Conservation (phyloP, 2,888 invertebrate genomes). For the Drosophila colorata region DNA sequence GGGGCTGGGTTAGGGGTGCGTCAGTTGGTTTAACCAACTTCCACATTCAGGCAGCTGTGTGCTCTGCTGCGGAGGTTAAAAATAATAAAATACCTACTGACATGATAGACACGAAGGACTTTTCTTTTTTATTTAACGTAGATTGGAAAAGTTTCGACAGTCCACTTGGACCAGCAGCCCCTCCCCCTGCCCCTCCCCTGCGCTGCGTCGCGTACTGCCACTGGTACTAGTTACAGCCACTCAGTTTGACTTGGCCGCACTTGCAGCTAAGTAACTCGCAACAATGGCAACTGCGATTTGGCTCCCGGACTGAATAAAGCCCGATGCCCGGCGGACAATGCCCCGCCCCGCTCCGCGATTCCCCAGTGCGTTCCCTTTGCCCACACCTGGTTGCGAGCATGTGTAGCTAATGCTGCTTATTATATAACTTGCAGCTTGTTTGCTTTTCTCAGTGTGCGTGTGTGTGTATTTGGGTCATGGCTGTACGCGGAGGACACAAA, state of each 20-base stretch:
- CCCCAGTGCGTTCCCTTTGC: constrained; percentile 9
- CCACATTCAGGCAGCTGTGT: constrained; percentile 18
- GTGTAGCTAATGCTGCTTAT: constrained; percentile 70
- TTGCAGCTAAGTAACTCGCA: constrained; percentile 68
- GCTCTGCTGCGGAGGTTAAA: constrained; percentile 61
- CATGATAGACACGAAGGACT: constrained; percentile 81
- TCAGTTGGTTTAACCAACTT: constrained; percentile 60
- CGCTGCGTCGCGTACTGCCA: background rate
- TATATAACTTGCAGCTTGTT: constrained; percentile 51
- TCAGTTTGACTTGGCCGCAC: constrained; percentile 54
- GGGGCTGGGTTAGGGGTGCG: constrained; percentile 4
- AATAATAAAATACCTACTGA: constrained; percentile 81
- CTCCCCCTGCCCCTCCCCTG: background rate
- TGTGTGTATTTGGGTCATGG: constrained; percentile 60
- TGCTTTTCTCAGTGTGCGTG: constrained; percentile 1
- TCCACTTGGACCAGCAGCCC: constrained; percentile 46
- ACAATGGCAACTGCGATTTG: constrained; percentile 64
- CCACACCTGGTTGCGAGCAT: constrained; percentile 40
- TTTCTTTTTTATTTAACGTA: constrained; percentile 82
- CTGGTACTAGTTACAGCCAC: constrained; percentile 9
- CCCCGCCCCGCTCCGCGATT: background rate
- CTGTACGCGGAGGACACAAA: constrained; percentile 52
- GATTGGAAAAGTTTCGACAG: constrained; percentile 82
- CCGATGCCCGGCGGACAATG: constrained; percentile 12
- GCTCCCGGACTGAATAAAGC: constrained; percentile 27